Evolutionary conservation across 2,888 invertebrate genomes (phyloP).

Genomic region (Saturnia pavonia): DNA sequence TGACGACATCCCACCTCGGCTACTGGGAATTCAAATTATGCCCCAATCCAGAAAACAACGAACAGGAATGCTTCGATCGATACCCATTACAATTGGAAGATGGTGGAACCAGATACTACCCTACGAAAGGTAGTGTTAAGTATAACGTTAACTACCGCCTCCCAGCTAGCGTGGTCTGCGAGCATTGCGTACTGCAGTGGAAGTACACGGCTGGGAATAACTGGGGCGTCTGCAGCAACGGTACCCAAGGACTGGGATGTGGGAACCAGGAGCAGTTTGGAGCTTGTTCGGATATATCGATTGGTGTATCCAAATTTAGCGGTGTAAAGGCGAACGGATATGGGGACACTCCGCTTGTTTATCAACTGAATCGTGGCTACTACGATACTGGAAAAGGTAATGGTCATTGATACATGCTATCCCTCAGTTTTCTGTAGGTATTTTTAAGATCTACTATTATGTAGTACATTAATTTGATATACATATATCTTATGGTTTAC

Average conservation of each 20-base stretch:
- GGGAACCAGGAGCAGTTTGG: slow-evolving; percentile 93
- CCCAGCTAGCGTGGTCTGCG: slow-evolving; percentile 82
- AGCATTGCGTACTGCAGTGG: slow-evolving; percentile 93
- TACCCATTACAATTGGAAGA: slow-evolving; percentile 81
- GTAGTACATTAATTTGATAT: too few species aligned
- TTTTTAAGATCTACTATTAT: too few species aligned
- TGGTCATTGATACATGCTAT: too few species aligned
- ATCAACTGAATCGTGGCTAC: slow-evolving; percentile 44
- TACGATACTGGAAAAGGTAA: slow-evolving; percentile 37
- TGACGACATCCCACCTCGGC: slow-evolving; percentile 92
- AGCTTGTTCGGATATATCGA: slow-evolving; percentile 89
- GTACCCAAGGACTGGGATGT: slow-evolving; percentile 89
- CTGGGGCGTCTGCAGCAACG: slow-evolving; percentile 88
- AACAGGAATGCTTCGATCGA: slow-evolving; percentile 88
- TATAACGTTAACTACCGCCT: slow-evolving; percentile 65
- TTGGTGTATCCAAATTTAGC: slow-evolving; percentile 45
- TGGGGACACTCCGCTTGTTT: slow-evolving; percentile 1
- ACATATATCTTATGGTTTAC: too few species aligned
- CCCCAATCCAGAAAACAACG: slow-evolving; percentile 84
- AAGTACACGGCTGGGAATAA: slow-evolving; percentile 92
- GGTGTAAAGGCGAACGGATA: slow-evolving; percentile 2
- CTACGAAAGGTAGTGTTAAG: slow-evolving; percentile 84
- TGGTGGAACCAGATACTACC: slow-evolving; percentile 82
- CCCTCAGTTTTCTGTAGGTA: too few species aligned
- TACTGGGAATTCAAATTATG: slow-evolving; percentile 93